A percentile compares a stretch with the other conserved stretches of the same genome.
phyloP scores from a whole-genome alignment of 2,113 vertebrate genomes.

The Peromyscus californicus region DNA sequence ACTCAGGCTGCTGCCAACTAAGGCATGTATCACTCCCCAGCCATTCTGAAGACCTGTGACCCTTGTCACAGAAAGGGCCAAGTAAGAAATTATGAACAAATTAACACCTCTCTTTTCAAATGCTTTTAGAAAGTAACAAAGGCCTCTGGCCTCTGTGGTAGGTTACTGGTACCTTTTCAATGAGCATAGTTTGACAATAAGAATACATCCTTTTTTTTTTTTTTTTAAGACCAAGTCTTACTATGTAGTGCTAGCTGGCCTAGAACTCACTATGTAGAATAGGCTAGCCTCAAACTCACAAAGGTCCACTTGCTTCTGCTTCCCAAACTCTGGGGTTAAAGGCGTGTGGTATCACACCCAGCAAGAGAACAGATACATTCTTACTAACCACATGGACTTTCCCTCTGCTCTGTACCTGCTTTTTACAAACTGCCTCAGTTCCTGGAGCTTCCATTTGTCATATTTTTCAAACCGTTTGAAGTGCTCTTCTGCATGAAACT shows the following conservation, averaged over 20 bases:
- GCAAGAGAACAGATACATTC: background rate
- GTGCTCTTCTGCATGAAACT: conserved; percentile 96
- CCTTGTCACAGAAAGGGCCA: background rate
- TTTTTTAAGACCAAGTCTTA: background rate
- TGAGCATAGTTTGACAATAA: conserved; percentile 10
- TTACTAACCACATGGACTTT: conserved; percentile 40
- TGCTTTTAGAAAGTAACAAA: background rate
- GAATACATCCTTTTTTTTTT: background rate
- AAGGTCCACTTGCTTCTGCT: background rate
- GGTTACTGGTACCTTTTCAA: background rate
- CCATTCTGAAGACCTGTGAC: background rate
- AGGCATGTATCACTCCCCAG: background rate
- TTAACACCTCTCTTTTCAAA: background rate
- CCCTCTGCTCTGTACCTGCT: conserved; percentile 87
- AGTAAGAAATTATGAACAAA: conserved; percentile 4
- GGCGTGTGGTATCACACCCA: background rate
- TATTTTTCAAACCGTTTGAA: conserved; percentile 95
- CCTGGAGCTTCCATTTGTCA: conserved; percentile 93
- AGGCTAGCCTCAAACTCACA: background rate
- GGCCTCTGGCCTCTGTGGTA: background rate
- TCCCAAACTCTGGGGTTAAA: too few relatives aligned
- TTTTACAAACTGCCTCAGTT: conserved; percentile 95
- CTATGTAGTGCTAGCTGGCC: background rate
- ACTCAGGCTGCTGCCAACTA: background rate
- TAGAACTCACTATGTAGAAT: background rate